Evolutionary conservation across 2,113 vertebrate species (phyloP).

Genomic region (Scomber scombrus): DNA sequence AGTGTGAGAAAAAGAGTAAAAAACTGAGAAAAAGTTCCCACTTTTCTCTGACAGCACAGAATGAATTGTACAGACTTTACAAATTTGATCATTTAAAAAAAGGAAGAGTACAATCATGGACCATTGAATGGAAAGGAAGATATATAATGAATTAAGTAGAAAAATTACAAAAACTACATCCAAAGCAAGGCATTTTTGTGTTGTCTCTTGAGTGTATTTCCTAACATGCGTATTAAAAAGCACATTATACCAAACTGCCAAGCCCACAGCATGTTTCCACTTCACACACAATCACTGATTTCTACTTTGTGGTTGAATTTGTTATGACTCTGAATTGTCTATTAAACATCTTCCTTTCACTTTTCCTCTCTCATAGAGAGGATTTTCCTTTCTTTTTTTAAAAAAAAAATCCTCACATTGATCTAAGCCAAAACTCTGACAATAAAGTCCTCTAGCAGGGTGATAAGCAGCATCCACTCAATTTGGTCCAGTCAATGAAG

Average conservation of each 20-base stretch:
- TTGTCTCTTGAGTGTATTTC: conserved; percentile 8
- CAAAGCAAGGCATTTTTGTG: not conserved
- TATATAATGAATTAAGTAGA: not conserved
- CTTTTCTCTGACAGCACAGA: not conserved
- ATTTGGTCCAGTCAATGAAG: conserved; percentile 20
- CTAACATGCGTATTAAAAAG: conserved; percentile 22
- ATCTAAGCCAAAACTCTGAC: conserved; percentile 40
- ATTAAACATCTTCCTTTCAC: conserved; percentile 28
- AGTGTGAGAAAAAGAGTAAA: conserved; percentile 1
- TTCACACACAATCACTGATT: conserved; percentile 21
- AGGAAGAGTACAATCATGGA: not conserved
- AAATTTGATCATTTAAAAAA: not conserved
- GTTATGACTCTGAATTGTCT: conserved; percentile 39
- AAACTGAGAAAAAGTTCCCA: conserved; percentile 5
- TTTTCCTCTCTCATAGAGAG: conserved; percentile 9
- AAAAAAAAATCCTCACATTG: conserved; percentile 49
- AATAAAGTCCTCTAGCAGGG: conserved; percentile 47
- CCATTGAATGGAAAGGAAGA: conserved; percentile 4
- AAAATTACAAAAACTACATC: conserved; percentile 10
- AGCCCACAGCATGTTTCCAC: conserved; percentile 47
- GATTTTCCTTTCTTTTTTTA: conserved; percentile 39
- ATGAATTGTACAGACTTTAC: not conserved
- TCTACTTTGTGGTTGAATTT: conserved; percentile 4
- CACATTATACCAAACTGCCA: conserved; percentile 15
- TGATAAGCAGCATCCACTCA: conserved; percentile 44